Conservation (phyloP, 2,797 vertebrate species). For the Acanthopagrus latus region DNA sequence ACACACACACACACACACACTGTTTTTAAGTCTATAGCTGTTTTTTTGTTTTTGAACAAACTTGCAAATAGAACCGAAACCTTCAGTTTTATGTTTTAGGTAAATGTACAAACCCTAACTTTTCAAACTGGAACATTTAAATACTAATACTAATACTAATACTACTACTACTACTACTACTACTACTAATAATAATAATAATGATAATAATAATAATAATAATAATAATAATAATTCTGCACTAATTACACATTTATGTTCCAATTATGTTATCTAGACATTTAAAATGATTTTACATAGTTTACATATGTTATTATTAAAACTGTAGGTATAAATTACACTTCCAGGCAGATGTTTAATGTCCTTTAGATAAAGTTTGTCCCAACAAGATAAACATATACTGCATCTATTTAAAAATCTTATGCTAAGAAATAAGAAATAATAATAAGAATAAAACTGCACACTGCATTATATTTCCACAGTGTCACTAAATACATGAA, state of each 20-base stretch:
- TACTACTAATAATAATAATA: no score
- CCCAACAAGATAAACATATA: not conserved
- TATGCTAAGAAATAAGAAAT: not conserved
- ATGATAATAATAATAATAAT: no score
- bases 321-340: no score
- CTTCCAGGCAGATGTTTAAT: no score
- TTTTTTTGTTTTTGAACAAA: no score
- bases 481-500: not conserved
- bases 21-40: no score
- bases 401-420: not conserved
- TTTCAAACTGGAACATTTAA: not conserved
- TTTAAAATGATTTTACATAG: not conserved
- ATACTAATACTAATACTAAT: no score
- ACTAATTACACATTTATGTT: not conserved
- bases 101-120: no score
- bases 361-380: not conserved
- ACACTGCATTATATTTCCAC: not conserved
- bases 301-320: not conserved
- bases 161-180: no score
- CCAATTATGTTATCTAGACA: not conserved
- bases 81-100: no score
- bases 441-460: not conserved
- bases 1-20: not conserved
- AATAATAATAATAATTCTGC: no score
- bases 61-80: no score